Conservation (phyloP, 1,140 invertebrate species). For the Camponotus floridanus region DNA sequence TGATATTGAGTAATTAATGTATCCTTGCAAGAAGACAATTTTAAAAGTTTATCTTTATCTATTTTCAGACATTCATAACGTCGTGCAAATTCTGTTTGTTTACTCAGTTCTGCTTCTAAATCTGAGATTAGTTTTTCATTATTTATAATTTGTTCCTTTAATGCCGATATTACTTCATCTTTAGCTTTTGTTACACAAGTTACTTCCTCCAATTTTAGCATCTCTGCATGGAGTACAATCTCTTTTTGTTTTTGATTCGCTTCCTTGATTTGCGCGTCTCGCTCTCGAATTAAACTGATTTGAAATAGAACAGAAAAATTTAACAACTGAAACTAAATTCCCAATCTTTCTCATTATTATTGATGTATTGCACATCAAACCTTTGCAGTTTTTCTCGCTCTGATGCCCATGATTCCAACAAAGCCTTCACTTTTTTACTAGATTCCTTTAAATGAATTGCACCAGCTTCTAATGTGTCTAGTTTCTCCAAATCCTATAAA, state of each 20-base stretch:
- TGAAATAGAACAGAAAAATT: constrained; percentile 26
- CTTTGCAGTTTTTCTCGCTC: constrained; percentile 70
- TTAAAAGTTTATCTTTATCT: constrained; percentile 73
- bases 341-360: constrained; percentile 1
- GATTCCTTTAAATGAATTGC: constrained; percentile 65
- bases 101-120: constrained; percentile 63
- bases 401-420: constrained; percentile 47
- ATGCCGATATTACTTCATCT: constrained; percentile 59
- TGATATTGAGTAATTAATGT: constrained; percentile 64
- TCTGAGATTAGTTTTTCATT: constrained; percentile 65
- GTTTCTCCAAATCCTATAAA: constrained; percentile 68
- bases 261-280: constrained; percentile 59
- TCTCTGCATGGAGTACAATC: constrained; percentile 54
- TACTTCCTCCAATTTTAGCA: constrained; percentile 65
- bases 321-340: background rate
- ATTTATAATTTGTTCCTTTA: constrained; percentile 63
- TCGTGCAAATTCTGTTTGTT: constrained; percentile 70
- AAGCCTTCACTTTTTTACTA: constrained; percentile 65
- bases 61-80: constrained; percentile 69
- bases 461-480: constrained; percentile 62
- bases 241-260: constrained; percentile 35
- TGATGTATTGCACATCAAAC: constrained; percentile 53
- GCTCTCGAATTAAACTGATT: constrained; percentile 68
- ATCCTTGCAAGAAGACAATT: constrained; percentile 72
- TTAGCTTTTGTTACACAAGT: constrained; percentile 39